Conservation (phyloP, 2,797 vertebrate genomes). For the Graptemys geographica region DNA sequence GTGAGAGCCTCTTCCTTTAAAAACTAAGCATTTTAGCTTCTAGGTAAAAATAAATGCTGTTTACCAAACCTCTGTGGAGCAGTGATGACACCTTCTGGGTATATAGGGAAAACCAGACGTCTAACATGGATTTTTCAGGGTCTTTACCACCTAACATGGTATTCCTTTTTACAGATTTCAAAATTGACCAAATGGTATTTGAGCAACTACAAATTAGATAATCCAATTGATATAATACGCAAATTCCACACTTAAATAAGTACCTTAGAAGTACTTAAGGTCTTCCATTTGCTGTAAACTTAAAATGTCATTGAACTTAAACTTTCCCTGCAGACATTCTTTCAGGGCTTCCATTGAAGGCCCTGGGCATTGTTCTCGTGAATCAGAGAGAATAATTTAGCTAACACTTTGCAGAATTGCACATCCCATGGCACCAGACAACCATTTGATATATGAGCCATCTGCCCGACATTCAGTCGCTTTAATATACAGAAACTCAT, state of each 20-base stretch:
- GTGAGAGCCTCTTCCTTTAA: background rate
- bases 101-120: background rate
- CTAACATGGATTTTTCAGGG: background rate
- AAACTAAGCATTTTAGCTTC: background rate
- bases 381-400: background rate
- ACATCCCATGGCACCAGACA: fast-evolving
- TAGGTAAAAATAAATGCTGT: background rate
- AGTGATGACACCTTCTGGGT: background rate
- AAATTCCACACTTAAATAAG: background rate
- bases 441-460: background rate
- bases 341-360: background rate
- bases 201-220: background rate
- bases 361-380: background rate
- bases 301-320: background rate
- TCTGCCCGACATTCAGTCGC: background rate
- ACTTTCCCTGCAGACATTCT: background rate
- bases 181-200: background rate
- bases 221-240: background rate
- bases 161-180: background rate
- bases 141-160: background rate
- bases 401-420: background rate
- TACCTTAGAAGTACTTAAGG: background rate
- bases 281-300: background rate
- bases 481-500: background rate
- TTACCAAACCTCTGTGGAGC: background rate